Base-by-base conservation (phyloP, 2,888 invertebrate genomes). In the Leptopilina myrica region DNA sequence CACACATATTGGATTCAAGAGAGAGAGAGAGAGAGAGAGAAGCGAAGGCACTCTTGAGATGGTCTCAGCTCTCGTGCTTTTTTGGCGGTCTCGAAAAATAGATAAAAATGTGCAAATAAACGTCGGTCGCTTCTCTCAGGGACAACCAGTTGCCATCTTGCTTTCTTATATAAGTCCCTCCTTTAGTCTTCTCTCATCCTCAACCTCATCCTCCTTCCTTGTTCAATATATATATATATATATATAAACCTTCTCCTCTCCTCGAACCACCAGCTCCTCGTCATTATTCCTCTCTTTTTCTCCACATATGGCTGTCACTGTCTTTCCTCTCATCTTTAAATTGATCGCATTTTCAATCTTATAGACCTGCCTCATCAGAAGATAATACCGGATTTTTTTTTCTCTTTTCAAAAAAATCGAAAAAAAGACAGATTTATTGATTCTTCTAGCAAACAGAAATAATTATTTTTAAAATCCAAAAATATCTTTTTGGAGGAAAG, bases 91-190 rank as follows among this genome's bases (percentile, higher is more conserved):
- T 81, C 87, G 88, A 90, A 90, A 91, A 91, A 90, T 90, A 90
- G 89, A 90, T 91, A 91, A 90, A 90, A 91, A 91, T 90, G 90
- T 87, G 88, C 90, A 90, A 91, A 91, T 90, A 90, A 91, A 90
- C 89, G 88, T 86, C 86, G 88, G 88, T 89, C 87, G 88, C 86
- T 87, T 88, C 89, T 90, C 90, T 90, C 90, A 90, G 90, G 90
- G 91, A 90, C 90, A 91, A 91, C 90, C 90, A 90, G 91, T 90
- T 90, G 89, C 90, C 90, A 90, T 91, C 86, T 88, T 89, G 87
- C 88, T 90, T 90, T 91, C 90, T 91, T 91, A 90, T 91, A 90
- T 90, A 91, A 91, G 91, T 88, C 88, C 88, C 89, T 87, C 88
- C 80, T 65, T 49, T 59, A 73, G 77, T 80, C 82, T 83, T 83